Base-by-base conservation (phyloP, 2,113 vertebrate species). In the Nothoprocta perdicaria region DNA sequence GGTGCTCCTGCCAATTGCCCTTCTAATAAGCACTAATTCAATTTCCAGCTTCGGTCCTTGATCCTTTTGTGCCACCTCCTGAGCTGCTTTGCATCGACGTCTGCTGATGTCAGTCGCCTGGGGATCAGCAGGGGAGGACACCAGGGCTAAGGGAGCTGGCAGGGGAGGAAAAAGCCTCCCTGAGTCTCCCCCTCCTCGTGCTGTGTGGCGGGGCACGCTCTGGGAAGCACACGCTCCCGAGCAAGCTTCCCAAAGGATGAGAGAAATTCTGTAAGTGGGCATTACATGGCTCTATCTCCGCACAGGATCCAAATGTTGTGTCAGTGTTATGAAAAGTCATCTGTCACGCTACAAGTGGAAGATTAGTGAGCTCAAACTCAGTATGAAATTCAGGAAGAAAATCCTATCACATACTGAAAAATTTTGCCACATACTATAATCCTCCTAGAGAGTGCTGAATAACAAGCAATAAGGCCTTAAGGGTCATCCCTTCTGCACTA, bases 21-120 rank as follows among this genome's bases (percentile, higher is more conserved):
- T 52, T 23, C 85, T 92, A 89, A 92, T 88, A n/a, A 65, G 57
- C 1, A 0, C 69, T 96, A 96, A 96, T 96, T 95, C 87, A 78
- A 93, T 95, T 96, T 94, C 88, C 94, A 0, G 94, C 96, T 96
- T 94, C 87, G 53, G 65, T 92, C 43, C 84, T 48, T 94, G 91
- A 96, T 92, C 94, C 92, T 53, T 86, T 62, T 80, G 3, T 29
- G 89, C 92, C 1, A 2, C 80, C 85, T 88, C 79, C 92, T 95
- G 94, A 96, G 94, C 94, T 0, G 89, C 81, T 95, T 96, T 91
- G 65, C 6, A 4, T 78, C 24, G 8, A 73, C 5, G 31, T 77
- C 84, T 93, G 81, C 85, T 94, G 94, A 96, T 93, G 96, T 96
- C 95, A 96, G 89, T 6, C 14, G 57, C 89, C 11, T 57, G 0